phyloP scores from a whole-genome alignment of 2,113 vertebrate genomes.

The Lichenostomus cassidix region DNA sequence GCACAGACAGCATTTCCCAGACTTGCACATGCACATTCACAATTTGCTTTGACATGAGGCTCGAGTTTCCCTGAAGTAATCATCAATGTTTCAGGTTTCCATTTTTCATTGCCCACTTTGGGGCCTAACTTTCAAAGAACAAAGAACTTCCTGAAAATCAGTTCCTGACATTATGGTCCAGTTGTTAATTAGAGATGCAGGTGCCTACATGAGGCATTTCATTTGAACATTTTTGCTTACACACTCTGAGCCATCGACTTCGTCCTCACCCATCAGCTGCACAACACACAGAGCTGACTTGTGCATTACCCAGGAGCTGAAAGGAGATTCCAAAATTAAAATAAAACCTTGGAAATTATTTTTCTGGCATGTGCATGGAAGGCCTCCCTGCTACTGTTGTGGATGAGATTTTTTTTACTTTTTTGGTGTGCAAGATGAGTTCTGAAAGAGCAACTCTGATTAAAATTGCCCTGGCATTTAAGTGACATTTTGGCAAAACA shows the following conservation, averaged over 20 bases:
- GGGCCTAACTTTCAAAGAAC: constrained; percentile 55
- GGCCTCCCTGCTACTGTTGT: not conserved
- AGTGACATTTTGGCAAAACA: constrained; percentile 74
- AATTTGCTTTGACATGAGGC: not conserved
- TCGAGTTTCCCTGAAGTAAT: not conserved
- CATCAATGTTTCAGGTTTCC: not conserved
- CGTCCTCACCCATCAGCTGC: not conserved
- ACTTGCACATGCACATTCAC: not conserved
- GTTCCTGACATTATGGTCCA: not conserved
- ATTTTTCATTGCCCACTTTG: not conserved
- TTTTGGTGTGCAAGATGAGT: constrained; percentile 18
- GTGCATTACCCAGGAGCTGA: not conserved
- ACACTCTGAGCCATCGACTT: not conserved
- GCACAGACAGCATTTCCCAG: not conserved
- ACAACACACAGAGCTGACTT: fast-evolving
- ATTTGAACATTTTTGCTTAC: not conserved
- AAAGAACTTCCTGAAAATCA: constrained; percentile 58
- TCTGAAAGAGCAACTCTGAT: constrained; percentile 12
- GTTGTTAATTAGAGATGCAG: constrained; percentile 27
- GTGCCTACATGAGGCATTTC: not conserved
- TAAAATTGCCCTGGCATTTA: constrained; percentile 62
- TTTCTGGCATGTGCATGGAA: not conserved
- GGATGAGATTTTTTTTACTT: not conserved
- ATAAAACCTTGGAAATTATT: not conserved
- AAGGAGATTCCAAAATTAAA: constrained; percentile 10